phyloP scores from a whole-genome alignment of 2,888 invertebrate genomes.

The Eurytoma adleriae region DNA sequence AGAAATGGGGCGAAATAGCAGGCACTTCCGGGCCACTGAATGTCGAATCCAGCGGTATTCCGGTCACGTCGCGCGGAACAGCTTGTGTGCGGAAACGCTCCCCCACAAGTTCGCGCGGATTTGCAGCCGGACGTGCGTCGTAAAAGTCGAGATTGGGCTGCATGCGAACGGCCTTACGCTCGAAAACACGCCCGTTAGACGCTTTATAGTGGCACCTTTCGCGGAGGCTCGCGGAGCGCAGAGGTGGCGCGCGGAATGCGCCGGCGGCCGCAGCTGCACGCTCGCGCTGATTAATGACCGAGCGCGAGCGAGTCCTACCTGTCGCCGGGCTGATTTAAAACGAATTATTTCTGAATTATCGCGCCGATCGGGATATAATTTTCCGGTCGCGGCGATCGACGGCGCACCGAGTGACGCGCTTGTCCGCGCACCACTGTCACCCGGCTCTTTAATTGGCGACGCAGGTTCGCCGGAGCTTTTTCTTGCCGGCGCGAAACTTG shows the following conservation, averaged over 20 bases:
- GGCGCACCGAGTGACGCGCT: background rate
- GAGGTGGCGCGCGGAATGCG: background rate
- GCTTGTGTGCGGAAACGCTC: background rate
- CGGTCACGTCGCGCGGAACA: too few relatives aligned
- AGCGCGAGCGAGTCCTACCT: background rate
- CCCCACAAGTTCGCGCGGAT: background rate
- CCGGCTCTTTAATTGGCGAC: background rate
- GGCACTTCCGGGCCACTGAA: too few relatives aligned
- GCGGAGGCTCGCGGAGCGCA: background rate
- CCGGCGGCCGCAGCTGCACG: slow-evolving; percentile 1
- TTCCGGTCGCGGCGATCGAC: background rate
- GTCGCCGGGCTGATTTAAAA: slow-evolving; percentile 25
- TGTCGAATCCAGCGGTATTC: too few relatives aligned
- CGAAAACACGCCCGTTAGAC: slow-evolving; percentile 29
- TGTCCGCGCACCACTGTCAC: background rate
- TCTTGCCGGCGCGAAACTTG: too few relatives aligned
- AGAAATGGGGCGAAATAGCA: too few relatives aligned
- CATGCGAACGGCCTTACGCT: background rate
- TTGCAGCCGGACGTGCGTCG: slow-evolving; percentile 42
- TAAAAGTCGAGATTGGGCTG: slow-evolving; percentile 25
- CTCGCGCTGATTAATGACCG: slow-evolving; percentile 13
- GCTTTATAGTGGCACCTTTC: slow-evolving; percentile 2
- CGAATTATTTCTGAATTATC: slow-evolving; percentile 38
- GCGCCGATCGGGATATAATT: slow-evolving; percentile 5
- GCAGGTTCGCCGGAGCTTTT: background rate